Conservation (phyloP, 2,797 vertebrate species). For the Notoglanidium macrostoma region DNA sequence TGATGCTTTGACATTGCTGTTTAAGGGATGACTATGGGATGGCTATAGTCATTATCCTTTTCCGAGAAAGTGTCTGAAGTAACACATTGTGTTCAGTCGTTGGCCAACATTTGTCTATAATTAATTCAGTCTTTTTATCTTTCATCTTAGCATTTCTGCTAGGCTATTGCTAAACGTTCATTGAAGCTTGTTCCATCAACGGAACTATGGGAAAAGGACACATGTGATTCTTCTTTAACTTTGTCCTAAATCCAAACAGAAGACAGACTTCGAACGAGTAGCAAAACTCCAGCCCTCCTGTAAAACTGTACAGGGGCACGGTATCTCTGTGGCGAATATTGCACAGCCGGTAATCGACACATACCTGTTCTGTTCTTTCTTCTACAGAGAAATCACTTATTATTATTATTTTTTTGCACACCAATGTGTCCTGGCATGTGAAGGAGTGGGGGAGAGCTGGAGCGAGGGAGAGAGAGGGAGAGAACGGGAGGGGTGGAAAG, state of each 20-base stretch:
- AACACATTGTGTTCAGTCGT: not conserved
- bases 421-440: conserved; percentile 47
- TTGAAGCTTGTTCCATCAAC: not conserved
- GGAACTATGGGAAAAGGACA: not conserved
- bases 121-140: not conserved
- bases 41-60: not conserved
- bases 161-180: not conserved
- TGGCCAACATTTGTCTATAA: not conserved
- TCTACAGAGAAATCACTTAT: conserved; percentile 9
- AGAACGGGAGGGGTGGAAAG: conserved; percentile 21
- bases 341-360: not conserved
- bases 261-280: not conserved
- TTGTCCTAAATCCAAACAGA: not conserved
- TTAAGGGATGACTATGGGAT: not conserved
- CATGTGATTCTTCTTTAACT: not conserved
- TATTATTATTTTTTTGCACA: not conserved
- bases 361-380: not conserved
- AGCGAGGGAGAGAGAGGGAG: conserved; percentile 27
- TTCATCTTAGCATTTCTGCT: not conserved
- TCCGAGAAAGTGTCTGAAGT: not conserved
- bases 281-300: not conserved
- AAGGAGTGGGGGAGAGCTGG: conserved; percentile 18
- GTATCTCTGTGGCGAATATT: not conserved
- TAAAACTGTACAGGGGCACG: not conserved
- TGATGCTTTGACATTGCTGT: not conserved